Evolutionary conservation across 2,113 vertebrate species (phyloP), one percentile per base, ranked within the genome.

Genomic region (Hyperoodon ampullatus): DNA sequence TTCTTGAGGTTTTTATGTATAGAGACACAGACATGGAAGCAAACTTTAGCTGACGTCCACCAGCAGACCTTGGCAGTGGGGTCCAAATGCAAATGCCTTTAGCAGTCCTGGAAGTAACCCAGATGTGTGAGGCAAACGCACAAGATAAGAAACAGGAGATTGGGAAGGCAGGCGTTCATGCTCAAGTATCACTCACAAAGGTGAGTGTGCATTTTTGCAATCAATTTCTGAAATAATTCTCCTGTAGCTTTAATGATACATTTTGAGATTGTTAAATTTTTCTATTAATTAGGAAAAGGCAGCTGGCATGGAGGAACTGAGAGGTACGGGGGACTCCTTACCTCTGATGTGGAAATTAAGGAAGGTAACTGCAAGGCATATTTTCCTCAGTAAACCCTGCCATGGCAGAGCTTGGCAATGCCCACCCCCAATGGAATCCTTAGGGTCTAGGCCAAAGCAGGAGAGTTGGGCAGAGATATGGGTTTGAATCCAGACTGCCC

Each of bases 141-240:
- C 6, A 11, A 33, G 80, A 39, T 8, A 26, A 58, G 26, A 71
- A 58, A 26, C 4, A 44, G 58, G n/a, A 60, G 39, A 68, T 1
- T 2, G 15, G 60, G 44, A 39, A 28, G n/a, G 4, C 8, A 81
- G 71, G 28, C 23, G 33, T 65, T 42, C 28, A 16, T 55, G 53
- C 2, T 47, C 42, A 47, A 70, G 30, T 42, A 77, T 58, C 92
- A 13, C 12, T 50, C 47, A 81, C 35, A 92, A 63, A 92, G 39
- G 28, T 10, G 33, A 89, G 35, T n/a, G 53, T 72, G 21, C 21
- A 66, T 28, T 5, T 44, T 91, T 33, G 44, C 7, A 42, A 39
- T 26, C 42, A 44, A 18, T 58, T 72, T 90, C 50, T 80, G 84
- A 88, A 84, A 90, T 4, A 71, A 50, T 80, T 58, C 6, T 82